Conservation (phyloP, 2,888 invertebrate species). For the Podabrus alpinus region DNA sequence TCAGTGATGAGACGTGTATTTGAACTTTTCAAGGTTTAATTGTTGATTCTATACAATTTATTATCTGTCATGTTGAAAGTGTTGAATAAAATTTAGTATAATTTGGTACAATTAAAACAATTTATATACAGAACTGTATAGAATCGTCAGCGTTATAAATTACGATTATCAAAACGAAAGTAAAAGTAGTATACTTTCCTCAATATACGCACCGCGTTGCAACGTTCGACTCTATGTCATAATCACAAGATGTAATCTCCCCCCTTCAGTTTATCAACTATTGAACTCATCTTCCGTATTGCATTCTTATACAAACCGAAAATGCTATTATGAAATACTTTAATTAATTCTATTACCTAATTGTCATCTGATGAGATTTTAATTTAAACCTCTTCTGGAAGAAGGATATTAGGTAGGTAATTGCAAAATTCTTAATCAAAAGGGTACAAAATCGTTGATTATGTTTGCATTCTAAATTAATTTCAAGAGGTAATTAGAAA, state of each 20-base stretch:
- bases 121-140: not conserved
- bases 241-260: not conserved
- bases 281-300: not conserved
- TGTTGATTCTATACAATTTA: not conserved
- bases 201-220: not conserved
- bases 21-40: conserved; percentile 34
- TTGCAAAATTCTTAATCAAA: not conserved
- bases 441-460: not conserved
- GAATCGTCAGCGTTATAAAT: not conserved
- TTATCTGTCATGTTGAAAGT: not conserved
- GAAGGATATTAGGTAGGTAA: not conserved
- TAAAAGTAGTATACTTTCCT: not conserved
- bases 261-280: not conserved
- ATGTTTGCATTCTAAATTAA: too few species aligned
- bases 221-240: not conserved
- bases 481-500: too few species aligned
- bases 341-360: not conserved
- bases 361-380: not conserved
- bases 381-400: not conserved
- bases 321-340: not conserved
- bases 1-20: conserved; percentile 21
- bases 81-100: not conserved
- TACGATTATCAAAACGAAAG: not conserved
- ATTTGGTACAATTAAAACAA: not conserved
- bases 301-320: not conserved